Evolutionary conservation across 2,797 vertebrate species (phyloP), one percentile per base, ranked within the genome.

Genomic region (Apogon talboti): DNA sequence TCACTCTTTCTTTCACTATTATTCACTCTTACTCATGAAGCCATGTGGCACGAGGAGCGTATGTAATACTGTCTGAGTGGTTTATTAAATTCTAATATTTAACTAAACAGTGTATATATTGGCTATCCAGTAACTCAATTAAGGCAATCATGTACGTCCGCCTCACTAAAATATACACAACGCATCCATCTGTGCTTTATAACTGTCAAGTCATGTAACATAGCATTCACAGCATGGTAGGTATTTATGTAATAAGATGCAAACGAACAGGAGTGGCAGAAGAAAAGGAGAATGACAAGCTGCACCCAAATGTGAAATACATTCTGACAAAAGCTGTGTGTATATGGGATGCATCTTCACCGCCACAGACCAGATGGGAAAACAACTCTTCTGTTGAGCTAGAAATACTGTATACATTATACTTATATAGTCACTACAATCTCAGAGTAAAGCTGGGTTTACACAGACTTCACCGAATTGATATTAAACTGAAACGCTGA

Each of bases 301-400:
- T 14, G 59, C 43, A 56, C 49, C 28, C 49, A 44, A 56, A 46
- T 59, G 57, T 59, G 55, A 81, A 76, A 87, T 50, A 45, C 60
- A 44, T 75, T 78, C 37, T 78, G 77, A 85, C 78, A 83, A 71
- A 77, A 78, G 52, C 51, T 64, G 62, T 37, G 68, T 65, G 55
- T 54, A 74, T 33, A 33, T 11, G 37, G 41, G 57, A 55, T 35
- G 43, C 64, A 50, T 73, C 68, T 72, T 42, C 44, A 43, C 70
- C 58, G 71, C 21, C 42, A 57, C 12, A 30, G 28, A 79, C 70
- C 53, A 74, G 61, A 61, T 53, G 66, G 60, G 44, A 15, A 63
- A 42, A 76, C 48, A 79, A 52, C 50, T 54, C 44, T 47, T 70
- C 37, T 59, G 44, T 55, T 28, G 65, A 71, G 65, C 50, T 46